Percentiles rank a stretch among this genome's conserved stretches.
Conservation (phyloP, 1,140 invertebrate species). For the Pseudomyrmex sp. region DNA sequence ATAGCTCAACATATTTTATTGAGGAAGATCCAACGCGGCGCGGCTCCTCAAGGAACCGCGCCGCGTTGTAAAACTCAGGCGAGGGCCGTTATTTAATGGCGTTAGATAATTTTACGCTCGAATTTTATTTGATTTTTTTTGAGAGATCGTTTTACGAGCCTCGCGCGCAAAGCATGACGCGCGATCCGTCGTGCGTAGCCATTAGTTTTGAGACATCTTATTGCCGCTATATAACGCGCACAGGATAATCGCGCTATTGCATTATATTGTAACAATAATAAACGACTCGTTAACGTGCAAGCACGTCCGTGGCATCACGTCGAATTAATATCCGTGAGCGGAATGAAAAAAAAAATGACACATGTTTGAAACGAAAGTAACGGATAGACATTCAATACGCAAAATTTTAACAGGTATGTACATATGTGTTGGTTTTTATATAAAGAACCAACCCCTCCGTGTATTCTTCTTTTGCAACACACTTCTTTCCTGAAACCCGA, state of each 20-base stretch:
- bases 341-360: conserved; percentile 37
- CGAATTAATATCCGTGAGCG: conserved; percentile 49
- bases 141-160: conserved; percentile 5
- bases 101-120: conserved; percentile 29
- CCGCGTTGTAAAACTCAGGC: background rate
- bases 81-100: background rate
- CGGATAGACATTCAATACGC: conserved; percentile 16
- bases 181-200: background rate
- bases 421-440: too few relatives aligned
- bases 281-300: conserved; percentile 54
- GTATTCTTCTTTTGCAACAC: background rate
- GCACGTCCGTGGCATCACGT: conserved; percentile 48
- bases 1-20: background rate
- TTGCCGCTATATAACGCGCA: background rate
- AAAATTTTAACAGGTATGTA: background rate
- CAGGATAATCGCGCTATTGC: background rate
- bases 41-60: background rate
- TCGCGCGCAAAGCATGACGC: background rate
- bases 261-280: background rate
- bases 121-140: conserved; percentile 17
- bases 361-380: conserved; percentile 26
- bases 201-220: conserved; percentile 13
- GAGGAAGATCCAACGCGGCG: conserved; percentile 1
- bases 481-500: too few relatives aligned
- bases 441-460: background rate